Conservation (phyloP, 2,888 invertebrate genomes). For the Agrilus mali region DNA sequence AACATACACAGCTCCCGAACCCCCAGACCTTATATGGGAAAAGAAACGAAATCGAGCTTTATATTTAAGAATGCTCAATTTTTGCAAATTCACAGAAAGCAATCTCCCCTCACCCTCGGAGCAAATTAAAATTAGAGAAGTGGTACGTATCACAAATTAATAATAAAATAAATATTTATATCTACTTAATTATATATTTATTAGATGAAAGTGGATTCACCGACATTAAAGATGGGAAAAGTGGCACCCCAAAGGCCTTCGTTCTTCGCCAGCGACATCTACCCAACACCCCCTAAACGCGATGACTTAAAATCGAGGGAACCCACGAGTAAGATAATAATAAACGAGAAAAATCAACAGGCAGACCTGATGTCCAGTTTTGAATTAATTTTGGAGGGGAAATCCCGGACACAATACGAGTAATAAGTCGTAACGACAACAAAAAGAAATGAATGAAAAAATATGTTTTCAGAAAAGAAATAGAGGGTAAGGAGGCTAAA, state of each 20-base stretch:
- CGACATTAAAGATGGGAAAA: slow-evolving; percentile 25
- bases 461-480: no score
- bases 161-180: not conserved
- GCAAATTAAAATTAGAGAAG: slow-evolving; percentile 13
- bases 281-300: slow-evolving; percentile 23
- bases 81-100: slow-evolving; percentile 23
- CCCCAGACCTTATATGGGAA: slow-evolving; percentile 15
- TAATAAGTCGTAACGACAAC: not conserved
- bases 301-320: slow-evolving; percentile 22
- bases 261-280: slow-evolving; percentile 20
- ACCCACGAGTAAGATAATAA: slow-evolving; percentile 29
- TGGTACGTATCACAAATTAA: slow-evolving; percentile 2
- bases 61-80: slow-evolving; percentile 15
- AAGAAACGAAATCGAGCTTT: slow-evolving; percentile 18
- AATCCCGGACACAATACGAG: slow-evolving; percentile 3
- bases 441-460: no score
- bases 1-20: slow-evolving; percentile 17
- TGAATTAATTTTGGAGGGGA: slow-evolving; percentile 20
- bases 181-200: no score
- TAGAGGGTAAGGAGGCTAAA: no score
- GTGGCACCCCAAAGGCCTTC: slow-evolving; percentile 24
- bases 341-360: slow-evolving; percentile 19
- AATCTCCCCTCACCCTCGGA: slow-evolving; percentile 21
- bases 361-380: slow-evolving; percentile 21
- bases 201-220: slow-evolving; percentile 26